Conservation (phyloP, 2,113 vertebrate species). For the Oryzias javanicus region DNA sequence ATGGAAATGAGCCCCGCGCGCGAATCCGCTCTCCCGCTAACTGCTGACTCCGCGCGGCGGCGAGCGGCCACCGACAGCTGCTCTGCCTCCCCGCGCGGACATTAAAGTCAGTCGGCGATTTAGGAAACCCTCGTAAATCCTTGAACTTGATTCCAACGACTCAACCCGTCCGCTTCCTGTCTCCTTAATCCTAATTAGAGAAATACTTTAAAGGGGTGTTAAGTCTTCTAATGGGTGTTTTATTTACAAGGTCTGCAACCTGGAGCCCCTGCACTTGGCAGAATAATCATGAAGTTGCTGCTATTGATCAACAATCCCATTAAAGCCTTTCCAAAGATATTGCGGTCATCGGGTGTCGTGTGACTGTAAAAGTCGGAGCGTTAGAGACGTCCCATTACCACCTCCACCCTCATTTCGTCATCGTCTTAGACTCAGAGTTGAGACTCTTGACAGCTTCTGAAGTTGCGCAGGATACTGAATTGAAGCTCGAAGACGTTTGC, state of each 20-base stretch:
- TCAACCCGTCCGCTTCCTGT: constrained; percentile 13
- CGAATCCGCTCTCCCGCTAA: background rate
- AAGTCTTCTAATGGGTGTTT: constrained; percentile 43
- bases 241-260: constrained; percentile 41
- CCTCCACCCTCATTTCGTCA: background rate
- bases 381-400: constrained; percentile 1
- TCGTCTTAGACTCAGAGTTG: no score
- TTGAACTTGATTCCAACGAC: background rate
- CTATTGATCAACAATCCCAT: constrained; percentile 38
- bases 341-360: constrained; percentile 12
- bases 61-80: background rate
- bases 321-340: constrained; percentile 35
- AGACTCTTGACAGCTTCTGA: no score
- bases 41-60: background rate
- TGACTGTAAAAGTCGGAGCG: constrained; percentile 13
- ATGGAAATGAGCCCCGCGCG: background rate
- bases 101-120: background rate
- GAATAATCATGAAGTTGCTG: constrained; percentile 28
- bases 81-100: background rate
- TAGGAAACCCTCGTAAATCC: background rate
- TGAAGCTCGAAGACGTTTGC: background rate
- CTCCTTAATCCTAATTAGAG: constrained; percentile 33
- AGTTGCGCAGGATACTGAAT: no score
- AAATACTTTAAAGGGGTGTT: constrained; percentile 29
- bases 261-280: constrained; percentile 45